phyloP scores from a whole-genome alignment of 2,113 vertebrate genomes.

The Stigmatopora argus region DNA sequence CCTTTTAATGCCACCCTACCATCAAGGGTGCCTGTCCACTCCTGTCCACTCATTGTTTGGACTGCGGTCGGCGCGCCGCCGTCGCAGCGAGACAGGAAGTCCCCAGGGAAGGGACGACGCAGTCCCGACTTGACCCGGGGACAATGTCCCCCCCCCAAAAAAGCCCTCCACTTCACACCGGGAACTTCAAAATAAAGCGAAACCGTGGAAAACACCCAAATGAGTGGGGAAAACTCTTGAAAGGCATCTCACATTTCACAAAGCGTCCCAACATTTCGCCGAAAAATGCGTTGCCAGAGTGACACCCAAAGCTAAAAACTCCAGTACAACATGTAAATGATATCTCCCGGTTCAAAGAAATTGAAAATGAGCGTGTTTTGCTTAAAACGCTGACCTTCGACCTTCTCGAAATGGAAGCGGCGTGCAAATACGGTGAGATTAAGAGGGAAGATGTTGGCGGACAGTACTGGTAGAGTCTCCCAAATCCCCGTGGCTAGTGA shows the following conservation, averaged over 20 bases:
- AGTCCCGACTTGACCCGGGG: constrained; percentile 31
- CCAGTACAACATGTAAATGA: not conserved
- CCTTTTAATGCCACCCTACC: constrained; percentile 54
- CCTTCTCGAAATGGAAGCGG: not conserved
- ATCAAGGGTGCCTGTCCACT: constrained; percentile 50
- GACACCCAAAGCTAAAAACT: not conserved
- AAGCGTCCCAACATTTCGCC: not conserved
- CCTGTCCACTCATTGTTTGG: constrained; percentile 54
- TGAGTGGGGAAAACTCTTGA: not conserved
- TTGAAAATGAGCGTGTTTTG: no score
- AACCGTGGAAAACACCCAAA: constrained; percentile 14
- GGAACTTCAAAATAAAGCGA: constrained; percentile 15
- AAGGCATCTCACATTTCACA: constrained; percentile 11
- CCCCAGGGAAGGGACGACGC: constrained; percentile 33
- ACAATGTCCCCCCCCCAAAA: constrained; percentile 1
- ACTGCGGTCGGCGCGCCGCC: constrained; percentile 31
- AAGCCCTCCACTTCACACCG: constrained; percentile 28
- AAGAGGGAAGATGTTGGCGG: not conserved
- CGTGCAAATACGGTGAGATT: not conserved
- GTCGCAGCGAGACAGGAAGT: constrained; percentile 33
- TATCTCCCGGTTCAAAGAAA: no score
- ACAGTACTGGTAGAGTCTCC: not conserved
- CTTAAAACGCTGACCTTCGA: no score
- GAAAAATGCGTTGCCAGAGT: not conserved
- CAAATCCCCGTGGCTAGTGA: not conserved